Base-by-base conservation (phyloP, 2,888 invertebrate species). In the Iphiclides podalirius region DNA sequence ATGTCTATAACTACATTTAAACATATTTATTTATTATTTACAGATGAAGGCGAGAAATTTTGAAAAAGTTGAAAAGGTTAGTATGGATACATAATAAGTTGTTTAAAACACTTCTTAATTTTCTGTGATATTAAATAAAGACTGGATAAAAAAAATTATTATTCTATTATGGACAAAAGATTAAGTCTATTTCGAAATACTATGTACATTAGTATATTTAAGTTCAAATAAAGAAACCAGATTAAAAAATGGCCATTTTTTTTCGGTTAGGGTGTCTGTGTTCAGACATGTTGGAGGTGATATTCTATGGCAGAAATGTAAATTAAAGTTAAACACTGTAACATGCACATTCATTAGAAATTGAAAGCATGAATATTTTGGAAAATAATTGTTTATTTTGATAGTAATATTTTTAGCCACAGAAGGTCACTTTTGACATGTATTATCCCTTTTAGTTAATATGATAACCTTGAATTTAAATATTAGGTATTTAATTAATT, bases 21-120 rank as follows among this genome's bases (percentile, higher is more conserved):
- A 20, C 26, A 36, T 36, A 15, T 47, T 9, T 14, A 4, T 56
- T 58, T 62, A 66, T 66, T 63, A 66, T 66, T 94, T 94, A 55
- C 93, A 98, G 97, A 96, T 99, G 94, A 98, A 98, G 83, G 94
- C 95, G 61, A 93, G 98, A 81, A 97, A 98, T 90, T 99, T 96
- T 90, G 99, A 99, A 84, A 95, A 95, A 78, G 99, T 99, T 35
- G 99, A 99, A 93, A 98, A 98, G 95, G 97, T 97, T 92, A 91
- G 93, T 92, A 85, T 67, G 6, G 26, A 51, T 47, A 42, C 46
- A 64, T 52, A 3, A 58, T 79, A 76, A 74, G 70, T 67, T 55
- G 26, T 40, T 37, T 47, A 42, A 50, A 48, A 17, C 33, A 38
- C 28, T 47, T 55, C 50, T 55, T 48, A 43, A 13, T 51, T 54